Evolutionary conservation across 2,888 invertebrate genomes (phyloP), one percentile per base, ranked within the genome.

Genomic region (Nemotelus nigrinus): DNA sequence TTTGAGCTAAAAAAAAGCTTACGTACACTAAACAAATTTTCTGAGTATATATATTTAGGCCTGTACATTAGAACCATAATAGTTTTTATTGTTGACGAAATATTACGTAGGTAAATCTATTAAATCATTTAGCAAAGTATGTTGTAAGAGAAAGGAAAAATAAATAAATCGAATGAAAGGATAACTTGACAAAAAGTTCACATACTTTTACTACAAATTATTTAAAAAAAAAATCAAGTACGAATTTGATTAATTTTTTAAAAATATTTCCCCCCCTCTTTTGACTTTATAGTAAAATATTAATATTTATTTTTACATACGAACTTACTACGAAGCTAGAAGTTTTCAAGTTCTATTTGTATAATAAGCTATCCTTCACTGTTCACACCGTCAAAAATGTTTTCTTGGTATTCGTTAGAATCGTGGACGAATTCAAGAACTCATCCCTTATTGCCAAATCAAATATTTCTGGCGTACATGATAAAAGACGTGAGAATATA

Each of bases 391-490:
- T 10, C 45, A 74, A 43, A 58, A 47, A 6, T 47, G 39, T 2
- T 57, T 70, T 65, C 45, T 8, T 25, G 25, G 25, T 25, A 25
- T 25, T 25, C 25, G 25, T 25, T 25, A 25, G 25, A 6, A 65
- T 5, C 7, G 41, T 41, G 44, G 44, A 6, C 25, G 25, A 25
- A 25, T 25, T 25, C 25, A 25, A 25, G 25, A 25, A 25, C 10
- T 65, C n/a, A 7, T 43, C 44, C 8, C 25, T 25, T 25, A 55
- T 7, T 47, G 39, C 72, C 72, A 58, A 72, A 65, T 65, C 5
- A 3, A 25, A 25, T 25, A 25, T 25, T 25, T 25, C 25, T 25
- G 25, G 25, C 10, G 44, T 45, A 43, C 70, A 70, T 55, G 25
- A 44, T 4, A 6, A 55, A 2, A 50, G 58, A 45, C 58, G 43